Conservation (phyloP, 2,113 vertebrate genomes). For the Taxidea taxus region DNA sequence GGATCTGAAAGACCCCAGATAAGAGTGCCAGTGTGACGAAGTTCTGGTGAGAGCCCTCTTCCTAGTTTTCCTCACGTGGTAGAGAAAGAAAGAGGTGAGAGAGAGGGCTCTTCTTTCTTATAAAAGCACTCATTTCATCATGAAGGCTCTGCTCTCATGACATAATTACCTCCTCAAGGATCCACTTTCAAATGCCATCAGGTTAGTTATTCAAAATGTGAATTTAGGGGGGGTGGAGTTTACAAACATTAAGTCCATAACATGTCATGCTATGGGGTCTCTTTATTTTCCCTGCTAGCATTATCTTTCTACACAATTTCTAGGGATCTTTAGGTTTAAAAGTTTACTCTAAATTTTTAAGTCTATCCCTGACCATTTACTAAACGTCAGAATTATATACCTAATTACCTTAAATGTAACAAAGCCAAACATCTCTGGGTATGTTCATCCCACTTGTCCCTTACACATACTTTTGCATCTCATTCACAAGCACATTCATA, state of each 20-base stretch:
- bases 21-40: not conserved
- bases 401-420: not conserved
- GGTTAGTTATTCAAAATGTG: not conserved
- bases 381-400: not conserved
- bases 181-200: not conserved
- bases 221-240: accelerated
- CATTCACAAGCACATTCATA: not conserved
- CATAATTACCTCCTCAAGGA: not conserved
- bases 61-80: not conserved
- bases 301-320: not conserved
- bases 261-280: not conserved
- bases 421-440: not conserved
- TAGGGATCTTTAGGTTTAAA: not conserved
- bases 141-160: not conserved
- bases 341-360: not conserved
- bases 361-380: not conserved
- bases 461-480: not conserved
- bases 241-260: not conserved
- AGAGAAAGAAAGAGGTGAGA: not conserved
- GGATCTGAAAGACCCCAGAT: not conserved
- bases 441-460: not conserved
- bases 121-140: not conserved
- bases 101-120: not conserved
- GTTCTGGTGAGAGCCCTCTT: not conserved
- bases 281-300: not conserved